Base-by-base conservation (phyloP, 2,888 invertebrate genomes). In the Hemithea aestivaria region DNA sequence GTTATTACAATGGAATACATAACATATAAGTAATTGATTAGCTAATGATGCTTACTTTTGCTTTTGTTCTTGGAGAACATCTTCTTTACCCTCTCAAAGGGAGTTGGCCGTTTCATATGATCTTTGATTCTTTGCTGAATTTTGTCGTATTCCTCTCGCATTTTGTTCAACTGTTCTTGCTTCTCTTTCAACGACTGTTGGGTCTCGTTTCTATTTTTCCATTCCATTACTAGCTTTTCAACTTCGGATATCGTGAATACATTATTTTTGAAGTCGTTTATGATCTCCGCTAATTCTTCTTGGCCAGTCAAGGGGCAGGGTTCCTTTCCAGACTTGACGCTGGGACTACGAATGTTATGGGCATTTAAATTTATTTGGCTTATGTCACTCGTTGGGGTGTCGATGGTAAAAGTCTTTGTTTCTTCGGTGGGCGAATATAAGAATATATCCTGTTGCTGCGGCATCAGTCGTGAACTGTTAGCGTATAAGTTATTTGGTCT, bases 181-280 rank as follows among this genome's bases (percentile, higher is more conserved):
- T 95, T 95, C 53, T 96, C 95, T 61, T 93, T 93, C 56, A 94
- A 90, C 1, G 95, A 95, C 59, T 93, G 94, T 58, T 94, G 94
- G 0, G 96, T 95, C 69, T 96, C 96, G 58, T 95, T 94, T 38
- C 96, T 89, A 56, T 94, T 94, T 61, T 91, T 91, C 96, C 96
- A 96, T 62, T 93, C 93, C 71, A 94, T 93, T 1, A 96, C 96
- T 32, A 96, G 82, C 54, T 93, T 91, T 71, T 96, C 96, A 0
- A 95, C 94, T 80, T 96, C 95, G 0, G 92, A 89, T 62, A 96
- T 94, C 0, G 94, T 93, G 52, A 95, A 93, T 2, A 95, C 94
- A 63, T 96, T 95, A 62, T 95, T 95, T 72, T 96, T 96, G 62
- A 95, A 96, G 62, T 96, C 95, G 62, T 92, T 94, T 67, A 96